A percentile compares a stretch with the other conserved stretches of the same genome.
These are phyloP conservation scores for Sebastes glaucus DNA, from an alignment of 2,797 vertebrate genomes.

Conservation along the genomic window DNA sequence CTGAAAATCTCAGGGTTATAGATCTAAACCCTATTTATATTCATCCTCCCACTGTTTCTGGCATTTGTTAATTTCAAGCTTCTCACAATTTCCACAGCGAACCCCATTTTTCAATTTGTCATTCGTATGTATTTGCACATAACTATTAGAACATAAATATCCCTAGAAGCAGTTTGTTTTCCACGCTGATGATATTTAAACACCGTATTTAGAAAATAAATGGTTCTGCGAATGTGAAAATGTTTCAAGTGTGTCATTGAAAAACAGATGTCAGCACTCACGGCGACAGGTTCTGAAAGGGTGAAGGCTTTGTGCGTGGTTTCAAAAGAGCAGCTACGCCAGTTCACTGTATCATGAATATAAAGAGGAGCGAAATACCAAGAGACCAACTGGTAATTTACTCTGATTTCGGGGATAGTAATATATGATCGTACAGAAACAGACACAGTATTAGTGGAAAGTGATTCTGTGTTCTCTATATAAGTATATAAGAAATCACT, in stretches of 20 bases:
- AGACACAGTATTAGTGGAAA: neutral
- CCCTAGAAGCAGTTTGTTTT: neutral
- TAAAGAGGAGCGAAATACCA: neutral
- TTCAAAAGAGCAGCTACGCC: neutral
- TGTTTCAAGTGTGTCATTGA: constrained; percentile 4
- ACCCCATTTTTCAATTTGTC: constrained; percentile 11
- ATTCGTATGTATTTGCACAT: constrained; percentile 2
- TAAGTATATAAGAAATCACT: neutral
- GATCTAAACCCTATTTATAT: neutral
- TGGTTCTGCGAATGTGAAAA: neutral
- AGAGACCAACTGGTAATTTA: neutral
- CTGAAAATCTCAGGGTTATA: neutral
- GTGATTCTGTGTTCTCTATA: neutral
- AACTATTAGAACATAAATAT: constrained; percentile 15
- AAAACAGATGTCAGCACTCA: constrained; percentile 2
- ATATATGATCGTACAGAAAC: neutral
- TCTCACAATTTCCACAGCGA: neutral
- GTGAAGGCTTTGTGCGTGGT: neutral
- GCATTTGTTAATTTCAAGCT: neutral
- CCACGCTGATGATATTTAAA: neutral
- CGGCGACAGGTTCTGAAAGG: neutral
- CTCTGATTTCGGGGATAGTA: neutral
- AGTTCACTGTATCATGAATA: neutral
- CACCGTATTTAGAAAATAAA: neutral
- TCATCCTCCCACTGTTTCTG: neutral